These are phyloP conservation scores for Drosophila melanica DNA, from an alignment of 1,140 invertebrate genomes.

Conservation along the genomic window DNA sequence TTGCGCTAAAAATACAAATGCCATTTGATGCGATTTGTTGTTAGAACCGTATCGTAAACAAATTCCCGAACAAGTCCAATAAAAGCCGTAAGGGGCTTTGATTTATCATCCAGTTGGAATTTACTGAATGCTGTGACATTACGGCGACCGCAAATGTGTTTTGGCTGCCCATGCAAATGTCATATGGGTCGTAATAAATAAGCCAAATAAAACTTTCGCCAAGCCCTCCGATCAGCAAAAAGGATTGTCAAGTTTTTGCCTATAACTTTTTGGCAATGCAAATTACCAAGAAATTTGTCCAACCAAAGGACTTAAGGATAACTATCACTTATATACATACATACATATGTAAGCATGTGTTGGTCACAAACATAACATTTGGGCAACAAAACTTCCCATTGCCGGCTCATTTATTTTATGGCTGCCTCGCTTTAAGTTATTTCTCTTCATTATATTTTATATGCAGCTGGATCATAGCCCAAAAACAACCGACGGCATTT, in stretches of 20 bases:
- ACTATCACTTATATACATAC: slow-evolving; percentile 7
- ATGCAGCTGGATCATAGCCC: slow-evolving; percentile 30
- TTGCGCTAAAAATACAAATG: slow-evolving; percentile 77
- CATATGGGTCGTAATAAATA: slow-evolving; percentile 72
- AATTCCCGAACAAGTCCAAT: slow-evolving; percentile 79
- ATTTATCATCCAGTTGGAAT: slow-evolving; percentile 44
- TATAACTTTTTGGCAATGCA: slow-evolving; percentile 51
- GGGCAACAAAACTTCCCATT: slow-evolving; percentile 51
- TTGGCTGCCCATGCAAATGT: slow-evolving; percentile 44
- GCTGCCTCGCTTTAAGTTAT: slow-evolving; percentile 78
- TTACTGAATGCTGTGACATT: slow-evolving; percentile 58
- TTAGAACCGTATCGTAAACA: slow-evolving; percentile 43
- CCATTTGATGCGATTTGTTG: slow-evolving; percentile 74
- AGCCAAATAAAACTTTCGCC: slow-evolving; percentile 57
- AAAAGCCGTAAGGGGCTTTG: slow-evolving; percentile 61
- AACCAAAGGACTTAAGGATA: not conserved
- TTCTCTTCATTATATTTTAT: slow-evolving; percentile 82
- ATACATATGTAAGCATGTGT: slow-evolving; percentile 28
- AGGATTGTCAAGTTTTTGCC: slow-evolving; percentile 42
- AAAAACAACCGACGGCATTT: slow-evolving; percentile 67
- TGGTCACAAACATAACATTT: slow-evolving; percentile 34
- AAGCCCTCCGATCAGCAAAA: slow-evolving; percentile 26
- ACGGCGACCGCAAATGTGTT: slow-evolving; percentile 60
- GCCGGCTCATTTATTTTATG: slow-evolving; percentile 80
- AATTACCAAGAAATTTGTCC: slow-evolving; percentile 40